These are phyloP conservation scores for Condylura cristata DNA, from an alignment of 2,113 vertebrate species.

Conservation along the genomic window DNA sequence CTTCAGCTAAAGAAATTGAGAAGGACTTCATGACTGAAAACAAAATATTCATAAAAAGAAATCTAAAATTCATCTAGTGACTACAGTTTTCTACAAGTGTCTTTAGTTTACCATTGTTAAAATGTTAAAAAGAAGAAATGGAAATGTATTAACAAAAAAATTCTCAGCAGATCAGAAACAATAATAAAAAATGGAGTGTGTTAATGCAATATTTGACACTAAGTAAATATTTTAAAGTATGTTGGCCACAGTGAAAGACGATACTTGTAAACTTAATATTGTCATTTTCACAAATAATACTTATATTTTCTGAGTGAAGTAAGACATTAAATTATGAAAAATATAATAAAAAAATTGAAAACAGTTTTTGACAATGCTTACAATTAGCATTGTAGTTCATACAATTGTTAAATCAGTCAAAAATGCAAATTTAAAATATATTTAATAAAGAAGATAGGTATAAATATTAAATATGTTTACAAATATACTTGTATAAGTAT, in stretches of 20 bases:
- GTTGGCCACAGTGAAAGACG: background rate
- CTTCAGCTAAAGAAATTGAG: background rate
- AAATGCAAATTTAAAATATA: too few species aligned
- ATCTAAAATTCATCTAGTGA: background rate
- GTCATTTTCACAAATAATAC: too few species aligned
- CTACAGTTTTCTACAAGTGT: background rate
- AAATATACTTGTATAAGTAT: too few species aligned
- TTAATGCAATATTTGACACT: background rate
- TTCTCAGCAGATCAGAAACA: background rate
- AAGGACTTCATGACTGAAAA: background rate
- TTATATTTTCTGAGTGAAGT: too few species aligned
- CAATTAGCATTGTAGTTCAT: too few species aligned
- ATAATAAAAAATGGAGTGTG: background rate
- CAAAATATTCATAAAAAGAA: background rate
- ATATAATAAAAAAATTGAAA: too few species aligned
- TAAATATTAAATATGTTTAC: too few species aligned
- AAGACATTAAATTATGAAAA: too few species aligned
- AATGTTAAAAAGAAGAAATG: background rate
- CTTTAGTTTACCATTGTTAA: background rate
- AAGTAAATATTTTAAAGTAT: background rate
- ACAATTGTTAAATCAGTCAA: too few species aligned
- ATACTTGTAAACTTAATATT: background rate
- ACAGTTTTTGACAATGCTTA: too few species aligned
- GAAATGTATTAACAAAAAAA: background rate
- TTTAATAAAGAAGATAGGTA: too few species aligned